Base-by-base conservation (phyloP, 2,888 invertebrate genomes). In the Zootermopsis nevadensis region DNA sequence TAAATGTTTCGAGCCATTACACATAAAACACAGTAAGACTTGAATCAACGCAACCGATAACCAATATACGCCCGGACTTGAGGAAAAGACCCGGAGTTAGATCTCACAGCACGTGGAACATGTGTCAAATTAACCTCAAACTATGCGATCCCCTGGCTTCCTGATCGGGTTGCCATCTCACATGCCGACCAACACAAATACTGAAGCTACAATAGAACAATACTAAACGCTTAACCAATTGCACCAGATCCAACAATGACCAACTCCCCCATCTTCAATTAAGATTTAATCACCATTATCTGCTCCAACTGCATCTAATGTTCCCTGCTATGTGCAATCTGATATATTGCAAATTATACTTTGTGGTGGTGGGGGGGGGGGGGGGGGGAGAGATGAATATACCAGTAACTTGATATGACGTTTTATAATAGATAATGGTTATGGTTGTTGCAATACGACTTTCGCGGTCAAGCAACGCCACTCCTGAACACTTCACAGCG, bases 251-350 rank as follows among this genome's bases (percentile, higher is more conserved):
- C 67, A 80, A 80, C 38, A 67, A 80, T 67, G 80, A 80, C 66
- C 38, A 35, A 80, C 38, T 0, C 31, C 7, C 55, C 33, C 74
- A 30, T 74, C 74, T 74, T 74, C 74, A 74, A 74, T 74, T 74
- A 74, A 74, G 74, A 74, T 74, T 74, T 74, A 74, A 74, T 74
- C 74, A 74, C 74, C 38, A 79, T 66, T 79, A 79, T 66, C 79
- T 66, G 38, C 66, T 79, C 66, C 79, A 66, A 66, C 66, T 33
- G 66, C 79, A 79, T 79, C 66, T 66, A 79, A 66, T 79, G 66
- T 76, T 76, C 66, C 35, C 6, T 33, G 35, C 22, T 72, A 74
- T 38, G 33, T 31, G 67, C 10, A 3, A 72, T 24, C 74, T 74
- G 38, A 42, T 74, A 74, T 42, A 74, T 38, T n/a, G 42, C 74